Percentiles rank a stretch among this genome's conserved stretches.
These are phyloP conservation scores for Brevimyrus niger DNA, from an alignment of 2,113 vertebrate genomes.

Conservation along the genomic window DNA sequence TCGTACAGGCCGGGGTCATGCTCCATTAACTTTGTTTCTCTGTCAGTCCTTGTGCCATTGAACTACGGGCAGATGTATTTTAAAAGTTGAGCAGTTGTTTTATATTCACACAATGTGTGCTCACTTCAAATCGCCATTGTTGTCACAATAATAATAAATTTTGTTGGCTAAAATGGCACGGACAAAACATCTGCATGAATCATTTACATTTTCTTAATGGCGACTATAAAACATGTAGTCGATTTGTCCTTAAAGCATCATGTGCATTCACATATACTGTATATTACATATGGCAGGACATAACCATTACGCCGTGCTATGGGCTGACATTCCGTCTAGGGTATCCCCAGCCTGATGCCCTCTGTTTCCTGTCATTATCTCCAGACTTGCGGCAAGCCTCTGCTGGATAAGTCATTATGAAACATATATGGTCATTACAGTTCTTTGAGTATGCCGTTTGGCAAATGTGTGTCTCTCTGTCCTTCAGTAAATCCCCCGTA, in stretches of 20 bases:
- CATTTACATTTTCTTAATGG: not conserved
- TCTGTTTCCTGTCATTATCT: not conserved
- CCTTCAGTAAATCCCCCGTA: not conserved
- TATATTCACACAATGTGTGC: not conserved
- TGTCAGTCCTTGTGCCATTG: not conserved
- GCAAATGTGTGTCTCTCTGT: not conserved
- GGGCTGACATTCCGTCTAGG: not conserved
- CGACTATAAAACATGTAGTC: not conserved
- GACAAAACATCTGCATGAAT: not conserved
- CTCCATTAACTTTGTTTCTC: not conserved
- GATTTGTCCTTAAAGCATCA: not conserved
- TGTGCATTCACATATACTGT: not conserved
- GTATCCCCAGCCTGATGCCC: not conserved
- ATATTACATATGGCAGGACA: conserved; percentile 1
- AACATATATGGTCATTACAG: not conserved
- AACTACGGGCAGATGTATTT: not conserved
- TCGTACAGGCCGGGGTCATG: not conserved
- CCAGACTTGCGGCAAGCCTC: not conserved
- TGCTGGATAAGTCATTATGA: not conserved
- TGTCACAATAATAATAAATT: not conserved
- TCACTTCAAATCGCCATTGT: not conserved
- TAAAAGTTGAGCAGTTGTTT: not conserved
- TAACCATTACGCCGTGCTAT: not conserved
- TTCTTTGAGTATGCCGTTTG: not conserved
- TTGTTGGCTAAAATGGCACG: not conserved